Evolutionary conservation across 2,888 invertebrate genomes (phyloP).

Genomic region (Dicranocentrus wangi): DNA sequence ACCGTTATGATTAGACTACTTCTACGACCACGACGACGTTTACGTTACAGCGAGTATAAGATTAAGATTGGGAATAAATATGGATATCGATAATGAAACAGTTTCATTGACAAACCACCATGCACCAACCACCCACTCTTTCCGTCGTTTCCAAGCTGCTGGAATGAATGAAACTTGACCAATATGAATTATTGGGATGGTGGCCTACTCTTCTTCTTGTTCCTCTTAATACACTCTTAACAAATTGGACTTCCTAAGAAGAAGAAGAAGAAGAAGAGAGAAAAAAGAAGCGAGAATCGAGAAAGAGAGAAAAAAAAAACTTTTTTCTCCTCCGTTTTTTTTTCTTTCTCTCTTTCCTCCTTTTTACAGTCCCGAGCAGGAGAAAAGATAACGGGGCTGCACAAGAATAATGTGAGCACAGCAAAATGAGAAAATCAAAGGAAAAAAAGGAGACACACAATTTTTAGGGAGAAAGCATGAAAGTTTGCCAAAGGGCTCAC

Average conservation of each 20-base stretch:
- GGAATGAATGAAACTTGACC: no score
- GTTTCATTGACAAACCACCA: no score
- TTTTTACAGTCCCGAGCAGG: not conserved
- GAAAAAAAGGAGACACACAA: not conserved
- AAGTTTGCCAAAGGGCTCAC: slow-evolving; percentile 61
- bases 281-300: not conserved
- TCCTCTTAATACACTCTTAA: no score
- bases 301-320: slow-evolving; percentile 21
- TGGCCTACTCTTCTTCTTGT: no score
- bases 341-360: not conserved
- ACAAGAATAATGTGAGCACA: slow-evolving; percentile 15
- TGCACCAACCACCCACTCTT: no score
- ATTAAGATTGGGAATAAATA: no score
- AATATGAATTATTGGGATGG: no score
- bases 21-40: no score
- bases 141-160: no score
- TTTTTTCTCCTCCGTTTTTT: not conserved
- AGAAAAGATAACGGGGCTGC: not conserved
- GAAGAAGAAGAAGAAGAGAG: slow-evolving; percentile 25
- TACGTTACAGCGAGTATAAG: no score
- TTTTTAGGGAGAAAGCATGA: slow-evolving; percentile 12
- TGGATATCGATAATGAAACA: no score
- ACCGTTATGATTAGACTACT: no score
- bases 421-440: not conserved
- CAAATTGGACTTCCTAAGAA: slow-evolving; percentile 31